phyloP scores from a whole-genome alignment of 2,797 vertebrate species.

The Fratercula arctica region DNA sequence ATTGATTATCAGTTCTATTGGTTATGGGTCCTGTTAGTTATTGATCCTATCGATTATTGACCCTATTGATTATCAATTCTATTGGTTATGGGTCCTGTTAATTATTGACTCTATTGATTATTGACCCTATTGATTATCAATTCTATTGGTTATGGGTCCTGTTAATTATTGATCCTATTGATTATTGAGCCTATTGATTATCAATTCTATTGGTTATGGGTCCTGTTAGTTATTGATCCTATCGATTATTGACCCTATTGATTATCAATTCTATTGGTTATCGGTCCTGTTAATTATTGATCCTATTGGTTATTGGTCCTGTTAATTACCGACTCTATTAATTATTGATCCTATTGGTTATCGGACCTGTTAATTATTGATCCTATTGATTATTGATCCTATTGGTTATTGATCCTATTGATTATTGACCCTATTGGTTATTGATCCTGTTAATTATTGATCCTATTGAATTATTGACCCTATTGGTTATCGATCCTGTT shows the following conservation, averaged over 20 bases:
- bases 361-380: background rate
- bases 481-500: no score
- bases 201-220: no score
- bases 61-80: fast-evolving
- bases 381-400: no score
- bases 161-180: background rate
- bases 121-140: fast-evolving
- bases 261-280: no score
- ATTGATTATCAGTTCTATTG: fast-evolving
- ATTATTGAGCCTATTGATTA: background rate
- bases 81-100: fast-evolving
- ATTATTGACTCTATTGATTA: background rate
- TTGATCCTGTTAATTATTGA: no score
- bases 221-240: no score
- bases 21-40: fast-evolving
- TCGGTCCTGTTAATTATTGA: no score
- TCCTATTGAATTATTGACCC: no score
- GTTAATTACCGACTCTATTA: background rate
- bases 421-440: no score
- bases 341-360: background rate
- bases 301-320: background rate
- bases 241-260: no score
- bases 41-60: no score
- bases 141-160: fast-evolving
- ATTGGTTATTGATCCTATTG: background rate